Evolutionary conservation across 2,888 invertebrate genomes (phyloP).

Genomic region (Lysandra bellargus): DNA sequence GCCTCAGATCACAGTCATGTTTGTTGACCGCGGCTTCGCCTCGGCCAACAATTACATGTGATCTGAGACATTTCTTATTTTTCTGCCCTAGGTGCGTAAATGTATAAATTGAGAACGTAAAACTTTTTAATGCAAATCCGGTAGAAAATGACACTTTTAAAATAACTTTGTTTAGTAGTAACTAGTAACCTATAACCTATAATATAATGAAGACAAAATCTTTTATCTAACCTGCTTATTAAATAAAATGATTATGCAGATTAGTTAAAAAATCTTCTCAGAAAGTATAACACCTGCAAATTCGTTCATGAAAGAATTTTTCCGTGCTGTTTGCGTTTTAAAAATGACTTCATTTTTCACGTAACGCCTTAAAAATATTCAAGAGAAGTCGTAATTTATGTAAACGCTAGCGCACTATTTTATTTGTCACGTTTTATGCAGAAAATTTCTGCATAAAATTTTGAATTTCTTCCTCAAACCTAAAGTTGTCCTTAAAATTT

Average conservation of each 20-base stretch:
- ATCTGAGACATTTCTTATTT: too few species aligned
- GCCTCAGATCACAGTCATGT: too few species aligned
- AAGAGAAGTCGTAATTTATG: conserved; percentile 22
- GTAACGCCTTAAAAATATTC: conserved; percentile 20
- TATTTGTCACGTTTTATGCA: conserved; percentile 20
- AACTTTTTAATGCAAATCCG: too few species aligned
- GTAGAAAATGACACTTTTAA: too few species aligned
- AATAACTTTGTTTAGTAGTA: too few species aligned
- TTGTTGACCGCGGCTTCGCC: too few species aligned
- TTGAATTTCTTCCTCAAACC: conserved; percentile 7
- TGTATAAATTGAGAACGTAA: too few species aligned
- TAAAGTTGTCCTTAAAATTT: neutral
- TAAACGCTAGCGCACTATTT: conserved; percentile 12
- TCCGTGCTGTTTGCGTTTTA: conserved; percentile 12
- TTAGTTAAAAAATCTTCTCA: neutral
- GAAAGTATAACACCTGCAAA: neutral
- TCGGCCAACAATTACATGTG: too few species aligned
- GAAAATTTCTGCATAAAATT: conserved; percentile 5
- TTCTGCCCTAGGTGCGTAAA: too few species aligned
- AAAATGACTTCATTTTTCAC: conserved; percentile 20
- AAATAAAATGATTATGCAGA: neutral
- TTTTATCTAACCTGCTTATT: neutral
- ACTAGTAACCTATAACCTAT: neutral
- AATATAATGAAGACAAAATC: neutral
- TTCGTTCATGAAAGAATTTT: neutral